A percentile compares a stretch with the other conserved stretches of the same genome.
Conservation (phyloP, 2,797 vertebrate genomes). For the Siniperca undulata region DNA sequence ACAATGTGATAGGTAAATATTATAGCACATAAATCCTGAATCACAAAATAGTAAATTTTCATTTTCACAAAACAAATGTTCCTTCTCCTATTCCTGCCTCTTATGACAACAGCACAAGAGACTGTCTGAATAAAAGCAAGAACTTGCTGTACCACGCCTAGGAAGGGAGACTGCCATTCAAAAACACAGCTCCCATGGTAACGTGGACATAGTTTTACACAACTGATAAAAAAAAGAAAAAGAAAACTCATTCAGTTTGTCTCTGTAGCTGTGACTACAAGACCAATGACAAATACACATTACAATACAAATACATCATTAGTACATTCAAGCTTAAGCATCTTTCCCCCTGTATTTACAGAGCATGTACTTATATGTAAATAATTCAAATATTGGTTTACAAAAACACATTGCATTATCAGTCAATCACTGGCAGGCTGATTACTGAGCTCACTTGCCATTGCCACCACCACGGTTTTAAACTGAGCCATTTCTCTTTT, state of each 20-base stretch:
- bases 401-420: not conserved
- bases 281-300: not conserved
- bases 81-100: conserved; percentile 57
- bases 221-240: not conserved
- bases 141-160: conserved; percentile 82
- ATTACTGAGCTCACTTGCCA: not conserved
- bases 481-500: not conserved
- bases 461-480: not conserved
- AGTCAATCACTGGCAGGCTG: not conserved
- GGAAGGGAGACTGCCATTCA: conserved; percentile 82
- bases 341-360: not conserved
- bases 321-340: not conserved
- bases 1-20: not conserved
- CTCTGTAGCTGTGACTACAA: not conserved
- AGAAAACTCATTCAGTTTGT: not conserved
- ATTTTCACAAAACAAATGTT: conserved; percentile 55
- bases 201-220: conserved; percentile 72
- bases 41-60: not conserved
- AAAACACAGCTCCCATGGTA: conserved; percentile 82
- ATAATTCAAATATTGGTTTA: not conserved
- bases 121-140: conserved; percentile 56
- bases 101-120: conserved; percentile 60
- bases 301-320: not conserved
- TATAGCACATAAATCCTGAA: not conserved
- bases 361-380: not conserved